Conservation (phyloP, 1,140 invertebrate species). For the Drosophila suzukii region DNA sequence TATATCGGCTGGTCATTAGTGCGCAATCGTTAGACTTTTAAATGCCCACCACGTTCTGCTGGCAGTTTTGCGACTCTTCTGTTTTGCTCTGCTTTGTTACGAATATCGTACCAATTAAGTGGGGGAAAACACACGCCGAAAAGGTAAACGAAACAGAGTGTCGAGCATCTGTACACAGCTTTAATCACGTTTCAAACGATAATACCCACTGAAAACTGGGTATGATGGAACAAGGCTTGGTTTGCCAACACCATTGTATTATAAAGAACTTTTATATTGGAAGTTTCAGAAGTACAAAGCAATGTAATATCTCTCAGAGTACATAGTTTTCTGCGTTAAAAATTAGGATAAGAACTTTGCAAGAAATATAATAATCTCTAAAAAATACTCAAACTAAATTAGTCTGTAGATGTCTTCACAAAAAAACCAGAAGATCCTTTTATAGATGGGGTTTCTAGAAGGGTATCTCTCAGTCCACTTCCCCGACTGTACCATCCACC, state of each 20-base stretch:
- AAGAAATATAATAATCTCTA: too few relatives aligned
- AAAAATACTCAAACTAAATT: too few relatives aligned
- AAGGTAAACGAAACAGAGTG: slow-evolving; percentile 13
- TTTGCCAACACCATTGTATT: too few relatives aligned
- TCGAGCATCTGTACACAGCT: slow-evolving; percentile 44
- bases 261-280: too few relatives aligned
- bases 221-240: background rate
- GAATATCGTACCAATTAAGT: slow-evolving; percentile 76
- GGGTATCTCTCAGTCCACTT: slow-evolving; percentile 11
- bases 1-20: slow-evolving; percentile 76
- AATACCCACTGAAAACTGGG: background rate
- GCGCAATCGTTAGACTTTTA: slow-evolving; percentile 76
- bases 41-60: slow-evolving; percentile 72
- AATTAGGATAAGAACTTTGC: too few relatives aligned
- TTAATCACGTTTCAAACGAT: slow-evolving; percentile 65
- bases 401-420: too few relatives aligned
- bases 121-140: slow-evolving; percentile 39
- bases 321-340: too few relatives aligned
- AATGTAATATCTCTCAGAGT: too few relatives aligned
- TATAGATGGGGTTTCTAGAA: background rate
- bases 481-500: too few relatives aligned
- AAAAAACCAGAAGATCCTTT: too few relatives aligned
- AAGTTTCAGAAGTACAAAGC: too few relatives aligned
- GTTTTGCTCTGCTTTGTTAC: slow-evolving; percentile 40
- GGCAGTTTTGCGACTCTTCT: slow-evolving; percentile 11